A percentile compares a stretch with the other conserved stretches of the same genome.
These are phyloP conservation scores for Oreochromis mossambicus DNA, from an alignment of 2,797 vertebrate species.

Conservation along the genomic window DNA sequence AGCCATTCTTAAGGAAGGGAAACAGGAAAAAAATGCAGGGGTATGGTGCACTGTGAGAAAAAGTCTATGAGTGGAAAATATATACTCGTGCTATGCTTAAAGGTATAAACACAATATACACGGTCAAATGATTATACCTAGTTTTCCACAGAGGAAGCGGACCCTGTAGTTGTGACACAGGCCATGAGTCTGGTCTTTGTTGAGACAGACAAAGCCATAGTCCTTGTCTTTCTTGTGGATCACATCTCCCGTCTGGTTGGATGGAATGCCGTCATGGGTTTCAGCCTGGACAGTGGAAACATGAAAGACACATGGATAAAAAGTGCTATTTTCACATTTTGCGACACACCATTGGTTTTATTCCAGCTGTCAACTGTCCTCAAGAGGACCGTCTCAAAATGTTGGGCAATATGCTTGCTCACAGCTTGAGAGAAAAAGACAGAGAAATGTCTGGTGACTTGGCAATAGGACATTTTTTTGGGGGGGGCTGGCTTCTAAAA, in stretches of 20 bases:
- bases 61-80: neutral
- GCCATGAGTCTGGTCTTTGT: conserved; percentile 79
- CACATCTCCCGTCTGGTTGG: conserved; percentile 80
- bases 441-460: neutral
- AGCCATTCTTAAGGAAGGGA: neutral
- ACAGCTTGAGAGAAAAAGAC: neutral
- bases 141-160: conserved; percentile 91
- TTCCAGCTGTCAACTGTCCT: neutral
- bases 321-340: neutral
- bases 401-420: neutral
- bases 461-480: neutral
- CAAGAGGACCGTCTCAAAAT: neutral
- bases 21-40: neutral
- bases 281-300: conserved; percentile 72
- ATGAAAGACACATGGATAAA: neutral
- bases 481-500: neutral
- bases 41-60: neutral
- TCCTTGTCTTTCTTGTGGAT: conserved; percentile 85
- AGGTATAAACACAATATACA: neutral
- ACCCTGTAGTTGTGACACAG: conserved; percentile 87
- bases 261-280: conserved; percentile 77
- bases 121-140: conserved; percentile 72
- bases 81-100: neutral
- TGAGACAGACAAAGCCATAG: conserved; percentile 88
- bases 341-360: neutral